Evolutionary conservation across 2,113 vertebrate genomes (phyloP).

Genomic region (Stegastes partitus): DNA sequence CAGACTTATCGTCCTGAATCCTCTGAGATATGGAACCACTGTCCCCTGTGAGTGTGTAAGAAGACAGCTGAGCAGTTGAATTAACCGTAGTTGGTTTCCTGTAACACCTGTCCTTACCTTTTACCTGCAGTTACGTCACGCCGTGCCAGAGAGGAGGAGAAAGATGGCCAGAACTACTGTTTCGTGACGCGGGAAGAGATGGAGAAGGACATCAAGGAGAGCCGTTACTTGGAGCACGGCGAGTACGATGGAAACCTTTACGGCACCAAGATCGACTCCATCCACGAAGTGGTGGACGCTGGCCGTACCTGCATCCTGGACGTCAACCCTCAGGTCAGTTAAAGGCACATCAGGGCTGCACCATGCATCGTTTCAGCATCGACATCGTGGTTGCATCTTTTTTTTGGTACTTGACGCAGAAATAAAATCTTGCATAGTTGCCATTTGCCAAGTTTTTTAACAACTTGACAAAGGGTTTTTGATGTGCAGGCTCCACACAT

Average conservation of each 20-base stretch:
- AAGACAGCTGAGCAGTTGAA: background rate
- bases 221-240: constrained; percentile 95
- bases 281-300: constrained; percentile 93
- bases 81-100: background rate
- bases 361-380: no score
- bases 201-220: constrained; percentile 94
- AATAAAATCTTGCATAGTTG: no score
- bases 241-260: constrained; percentile 99
- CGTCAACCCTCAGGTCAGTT: constrained; percentile 94
- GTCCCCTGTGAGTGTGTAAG: constrained; percentile 92
- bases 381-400: no score
- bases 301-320: constrained; percentile 97
- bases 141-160: constrained; percentile 93
- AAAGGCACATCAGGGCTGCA: background rate
- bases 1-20: constrained; percentile 94
- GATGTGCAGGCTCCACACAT: no score
- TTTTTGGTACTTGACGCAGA: no score
- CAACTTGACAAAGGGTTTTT: no score
- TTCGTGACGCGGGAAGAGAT: constrained; percentile 93
- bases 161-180: constrained; percentile 94
- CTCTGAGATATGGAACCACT: constrained; percentile 94
- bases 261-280: constrained; percentile 98
- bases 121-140: constrained; percentile 92
- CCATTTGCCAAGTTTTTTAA: no score
- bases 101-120: constrained; percentile 15